A percentile compares a stretch with the other conserved stretches of the same genome.
These are phyloP conservation scores for Penaeus monodon DNA, from an alignment of 2,888 invertebrate species.

Conservation along the genomic window DNA sequence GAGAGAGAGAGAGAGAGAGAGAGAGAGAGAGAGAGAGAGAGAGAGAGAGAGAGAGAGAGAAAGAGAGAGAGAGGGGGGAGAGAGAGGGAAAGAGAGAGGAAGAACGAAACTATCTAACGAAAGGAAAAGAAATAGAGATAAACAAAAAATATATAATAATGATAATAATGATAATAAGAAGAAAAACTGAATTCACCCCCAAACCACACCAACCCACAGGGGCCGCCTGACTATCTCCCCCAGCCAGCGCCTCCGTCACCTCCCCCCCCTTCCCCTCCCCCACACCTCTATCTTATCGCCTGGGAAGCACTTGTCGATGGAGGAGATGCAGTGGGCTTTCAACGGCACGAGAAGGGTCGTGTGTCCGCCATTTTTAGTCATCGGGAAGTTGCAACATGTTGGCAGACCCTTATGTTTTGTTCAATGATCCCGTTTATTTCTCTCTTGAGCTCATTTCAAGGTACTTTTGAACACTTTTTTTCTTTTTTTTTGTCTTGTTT, in stretches of 20 bases:
- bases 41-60: not conserved
- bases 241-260: no score
- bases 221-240: no score
- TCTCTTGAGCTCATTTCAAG: not conserved
- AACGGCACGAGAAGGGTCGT: no score
- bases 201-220: not conserved
- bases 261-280: no score
- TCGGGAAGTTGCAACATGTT: not conserved
- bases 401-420: not conserved
- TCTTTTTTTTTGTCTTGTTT: not conserved
- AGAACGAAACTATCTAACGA: not conserved
- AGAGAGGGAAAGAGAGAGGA: conserved; percentile 15
- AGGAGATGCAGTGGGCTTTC: no score
- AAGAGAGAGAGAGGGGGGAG: not conserved
- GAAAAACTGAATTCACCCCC: no score
- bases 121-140: not conserved
- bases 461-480: no score
- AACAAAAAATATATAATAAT: no score
- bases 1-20: not conserved
- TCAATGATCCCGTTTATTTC: not conserved
- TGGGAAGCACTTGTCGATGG: no score
- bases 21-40: not conserved
- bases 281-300: no score
- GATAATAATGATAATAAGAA: no score
- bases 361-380: no score